Base-by-base conservation (phyloP, 2,888 invertebrate genomes). In the Ornithoptera priamus region DNA sequence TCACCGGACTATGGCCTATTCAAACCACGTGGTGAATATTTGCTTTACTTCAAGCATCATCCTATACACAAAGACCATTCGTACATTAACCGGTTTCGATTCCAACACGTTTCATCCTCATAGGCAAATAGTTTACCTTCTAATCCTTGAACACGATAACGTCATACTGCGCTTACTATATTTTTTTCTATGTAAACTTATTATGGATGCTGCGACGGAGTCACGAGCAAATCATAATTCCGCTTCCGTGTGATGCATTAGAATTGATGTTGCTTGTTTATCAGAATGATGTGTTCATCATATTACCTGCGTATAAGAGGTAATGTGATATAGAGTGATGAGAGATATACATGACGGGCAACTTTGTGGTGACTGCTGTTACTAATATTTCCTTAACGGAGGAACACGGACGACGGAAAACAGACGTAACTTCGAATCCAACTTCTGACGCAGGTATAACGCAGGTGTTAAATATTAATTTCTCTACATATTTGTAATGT, bases 241-340 rank as follows among this genome's bases (percentile, higher is more conserved):
- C 62, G 68, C 71, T 73, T 73, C 73, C 72, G 74, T 73, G 70
- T 73, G 62, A 65, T 72, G 68, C 72, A 73, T 71, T 70, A 66
- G 36, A 58, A 53, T 64, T 15, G 46, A 66, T 12, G 58, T 59
- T 62, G 68, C 73, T 68, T 67, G 67, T 73, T 70, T 69, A 70
- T 62, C 57, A 24, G 17, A 62, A 60, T 22, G 36, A 61, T 67
- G 22, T 17, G 50, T 46, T 57, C n/a, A 46, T 61, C 20, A 39
- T n/a, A 36, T 36, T 6, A 15, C 15, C 15, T 24, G 60, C 6
- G 36, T 18, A 18, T 17, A 4, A 36, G 1, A 36, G 18, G 53
- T n/a, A 6, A n/a, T 50, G 15, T 15, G 10, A 15, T 53, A n/a
- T n/a, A n/a, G 18, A 53, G 53, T n/a, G 5, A 53, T 53, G 12